Conservation (phyloP, 2,113 vertebrate genomes). For the Steatornis caripensis region DNA sequence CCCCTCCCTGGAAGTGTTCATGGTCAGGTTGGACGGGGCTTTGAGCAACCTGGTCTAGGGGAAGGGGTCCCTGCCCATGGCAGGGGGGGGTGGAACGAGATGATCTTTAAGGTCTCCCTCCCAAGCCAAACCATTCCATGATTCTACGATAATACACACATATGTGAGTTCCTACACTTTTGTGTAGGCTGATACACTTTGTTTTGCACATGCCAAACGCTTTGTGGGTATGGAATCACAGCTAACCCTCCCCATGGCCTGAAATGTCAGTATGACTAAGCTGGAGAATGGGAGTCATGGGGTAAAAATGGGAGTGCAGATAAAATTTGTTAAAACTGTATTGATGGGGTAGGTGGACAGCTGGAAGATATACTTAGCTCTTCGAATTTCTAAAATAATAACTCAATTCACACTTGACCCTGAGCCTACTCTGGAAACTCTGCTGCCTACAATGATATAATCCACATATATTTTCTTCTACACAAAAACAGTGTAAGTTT, state of each 20-base stretch:
- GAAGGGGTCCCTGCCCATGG: no score
- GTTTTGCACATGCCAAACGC: not conserved
- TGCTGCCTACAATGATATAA: constrained; percentile 50
- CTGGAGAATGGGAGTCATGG: constrained; percentile 26
- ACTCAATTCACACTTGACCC: constrained; percentile 48
- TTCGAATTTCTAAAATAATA: constrained; percentile 44
- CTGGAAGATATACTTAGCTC: constrained; percentile 11
- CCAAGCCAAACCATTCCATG: no score
- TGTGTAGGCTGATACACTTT: not conserved
- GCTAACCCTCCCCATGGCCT: not conserved
- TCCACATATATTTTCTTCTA: constrained; percentile 12
- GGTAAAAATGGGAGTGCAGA: constrained; percentile 17
- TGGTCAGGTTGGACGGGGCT: no score
- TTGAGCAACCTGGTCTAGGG: no score
- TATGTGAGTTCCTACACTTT: not conserved
- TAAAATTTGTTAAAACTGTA: constrained; percentile 4
- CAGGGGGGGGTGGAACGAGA: no score
- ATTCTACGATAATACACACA: no score
- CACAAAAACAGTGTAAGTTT: constrained; percentile 20
- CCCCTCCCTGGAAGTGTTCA: no score
- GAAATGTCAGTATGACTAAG: constrained; percentile 46
- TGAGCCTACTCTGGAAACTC: constrained; percentile 46
- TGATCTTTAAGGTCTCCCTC: no score
- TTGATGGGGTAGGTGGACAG: constrained; percentile 35
- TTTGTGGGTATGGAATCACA: not conserved